These are phyloP conservation scores for Euthynnus affinis DNA, from an alignment of 2,797 vertebrate species.

Conservation along the genomic window DNA sequence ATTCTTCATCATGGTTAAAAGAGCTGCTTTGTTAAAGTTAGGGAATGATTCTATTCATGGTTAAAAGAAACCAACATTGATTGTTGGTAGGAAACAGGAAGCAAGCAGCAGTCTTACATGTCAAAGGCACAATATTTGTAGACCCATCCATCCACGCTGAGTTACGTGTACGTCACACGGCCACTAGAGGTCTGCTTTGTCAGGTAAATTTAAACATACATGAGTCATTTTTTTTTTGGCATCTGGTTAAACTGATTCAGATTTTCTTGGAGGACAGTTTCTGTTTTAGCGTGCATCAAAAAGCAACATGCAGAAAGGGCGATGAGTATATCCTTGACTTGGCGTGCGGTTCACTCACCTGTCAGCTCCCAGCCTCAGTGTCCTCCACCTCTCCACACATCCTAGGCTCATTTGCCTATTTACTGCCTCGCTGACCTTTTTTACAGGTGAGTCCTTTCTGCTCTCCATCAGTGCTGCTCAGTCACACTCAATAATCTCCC, in stretches of 20 bases:
- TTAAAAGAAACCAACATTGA: too few species aligned
- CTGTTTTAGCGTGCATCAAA: neutral
- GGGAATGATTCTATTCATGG: too few species aligned
- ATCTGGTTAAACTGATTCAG: neutral
- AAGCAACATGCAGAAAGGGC: neutral
- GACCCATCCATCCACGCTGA: too few species aligned
- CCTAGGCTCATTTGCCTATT: slow-evolving; percentile 46
- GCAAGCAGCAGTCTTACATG: too few species aligned
- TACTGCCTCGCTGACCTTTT: slow-evolving; percentile 71
- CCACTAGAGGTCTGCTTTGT: neutral
- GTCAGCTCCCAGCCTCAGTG: slow-evolving; percentile 3
- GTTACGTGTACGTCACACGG: too few species aligned
- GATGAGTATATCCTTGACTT: neutral
- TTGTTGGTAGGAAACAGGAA: too few species aligned
- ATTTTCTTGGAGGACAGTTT: neutral
- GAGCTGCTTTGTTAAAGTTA: too few species aligned
- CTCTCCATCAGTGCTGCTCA: slow-evolving; percentile 43
- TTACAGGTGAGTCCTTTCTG: slow-evolving; percentile 57
- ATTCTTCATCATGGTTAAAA: too few species aligned
- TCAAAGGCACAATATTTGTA: too few species aligned
- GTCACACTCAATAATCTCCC: slow-evolving; percentile 29
- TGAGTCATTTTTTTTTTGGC: too few species aligned
- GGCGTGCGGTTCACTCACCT: slow-evolving; percentile 10
- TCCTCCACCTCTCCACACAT: slow-evolving; percentile 24
- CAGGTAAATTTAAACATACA: too few species aligned